Conservation (phyloP, 2,113 vertebrate species). For the Embiotoca jacksoni region DNA sequence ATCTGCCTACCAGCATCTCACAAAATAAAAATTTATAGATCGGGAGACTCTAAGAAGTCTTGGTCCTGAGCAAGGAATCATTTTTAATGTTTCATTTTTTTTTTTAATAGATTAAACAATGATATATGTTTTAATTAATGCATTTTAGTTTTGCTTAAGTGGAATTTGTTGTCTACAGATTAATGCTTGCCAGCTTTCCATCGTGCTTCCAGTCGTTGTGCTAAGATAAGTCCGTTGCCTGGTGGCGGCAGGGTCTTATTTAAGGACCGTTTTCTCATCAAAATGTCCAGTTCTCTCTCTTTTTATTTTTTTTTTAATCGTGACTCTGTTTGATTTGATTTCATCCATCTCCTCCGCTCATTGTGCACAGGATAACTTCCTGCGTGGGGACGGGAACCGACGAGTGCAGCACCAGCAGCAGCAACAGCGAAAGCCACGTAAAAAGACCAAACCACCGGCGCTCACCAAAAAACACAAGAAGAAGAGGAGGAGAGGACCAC, state of each 20-base stretch:
- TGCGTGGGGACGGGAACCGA: conserved; percentile 95
- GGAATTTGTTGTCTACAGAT: background rate
- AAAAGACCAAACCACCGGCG: conserved; percentile 98
- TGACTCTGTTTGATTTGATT: background rate
- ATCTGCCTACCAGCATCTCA: background rate
- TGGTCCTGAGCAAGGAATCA: no score
- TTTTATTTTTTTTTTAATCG: background rate
- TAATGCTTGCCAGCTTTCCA: background rate
- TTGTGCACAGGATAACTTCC: conserved; percentile 92
- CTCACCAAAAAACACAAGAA: conserved; percentile 99
- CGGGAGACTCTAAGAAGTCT: no score
- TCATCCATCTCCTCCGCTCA: background rate
- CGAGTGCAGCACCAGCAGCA: conserved; percentile 98
- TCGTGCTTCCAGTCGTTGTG: background rate
- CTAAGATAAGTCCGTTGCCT: no score
- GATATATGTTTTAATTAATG: background rate
- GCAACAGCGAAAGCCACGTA: conserved; percentile 97
- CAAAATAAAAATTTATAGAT: no score
- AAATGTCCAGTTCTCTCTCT: background rate
- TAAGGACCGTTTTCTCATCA: background rate
- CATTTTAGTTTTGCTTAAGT: background rate
- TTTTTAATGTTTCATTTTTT: background rate
- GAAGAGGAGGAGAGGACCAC: conserved; percentile 93
- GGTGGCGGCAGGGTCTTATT: no score
- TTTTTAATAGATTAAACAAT: background rate